Evolutionary conservation across 2,888 invertebrate species (phyloP).

Genomic region (Trichopria drosophilae): DNA sequence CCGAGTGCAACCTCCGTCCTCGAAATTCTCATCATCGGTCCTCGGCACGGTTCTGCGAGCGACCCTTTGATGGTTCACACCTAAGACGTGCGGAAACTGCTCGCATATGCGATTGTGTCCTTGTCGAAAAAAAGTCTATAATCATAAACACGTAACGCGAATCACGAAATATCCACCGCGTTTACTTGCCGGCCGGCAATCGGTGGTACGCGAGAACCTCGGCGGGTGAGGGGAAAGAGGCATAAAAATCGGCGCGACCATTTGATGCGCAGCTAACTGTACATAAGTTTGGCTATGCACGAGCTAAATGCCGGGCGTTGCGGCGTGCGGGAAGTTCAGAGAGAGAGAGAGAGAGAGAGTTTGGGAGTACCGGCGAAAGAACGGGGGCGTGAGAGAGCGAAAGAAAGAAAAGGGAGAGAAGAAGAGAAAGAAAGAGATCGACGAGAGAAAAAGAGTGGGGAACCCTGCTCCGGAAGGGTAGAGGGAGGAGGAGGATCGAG

Average conservation of each 20-base stretch:
- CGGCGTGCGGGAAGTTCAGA: conserved; percentile 33
- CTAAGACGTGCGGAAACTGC: no score
- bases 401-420: conserved; percentile 27
- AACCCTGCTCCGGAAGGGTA: conserved; percentile 5
- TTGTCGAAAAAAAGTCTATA: no score
- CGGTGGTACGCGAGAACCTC: conserved; percentile 7
- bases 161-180: no score
- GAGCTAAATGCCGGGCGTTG: conserved; percentile 46
- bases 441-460: conserved; percentile 22
- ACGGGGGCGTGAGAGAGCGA: conserved; percentile 32
- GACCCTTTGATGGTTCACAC: no score
- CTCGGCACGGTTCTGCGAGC: no score
- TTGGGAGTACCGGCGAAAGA: conserved; percentile 40
- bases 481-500: conserved; percentile 11
- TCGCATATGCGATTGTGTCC: no score
- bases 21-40: no score
- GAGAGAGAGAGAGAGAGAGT: conserved; percentile 28
- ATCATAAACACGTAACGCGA: no score
- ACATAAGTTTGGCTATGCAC: conserved; percentile 54
- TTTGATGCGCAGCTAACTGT: conserved; percentile 52
- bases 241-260: conserved; percentile 44
- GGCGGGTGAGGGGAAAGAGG: conserved; percentile 20
- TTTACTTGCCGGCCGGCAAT: no score
- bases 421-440: conserved; percentile 18
- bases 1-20: no score